These are phyloP conservation scores for Oreochromis grahami DNA, from an alignment of 2,797 vertebrate genomes.

Conservation along the genomic window DNA sequence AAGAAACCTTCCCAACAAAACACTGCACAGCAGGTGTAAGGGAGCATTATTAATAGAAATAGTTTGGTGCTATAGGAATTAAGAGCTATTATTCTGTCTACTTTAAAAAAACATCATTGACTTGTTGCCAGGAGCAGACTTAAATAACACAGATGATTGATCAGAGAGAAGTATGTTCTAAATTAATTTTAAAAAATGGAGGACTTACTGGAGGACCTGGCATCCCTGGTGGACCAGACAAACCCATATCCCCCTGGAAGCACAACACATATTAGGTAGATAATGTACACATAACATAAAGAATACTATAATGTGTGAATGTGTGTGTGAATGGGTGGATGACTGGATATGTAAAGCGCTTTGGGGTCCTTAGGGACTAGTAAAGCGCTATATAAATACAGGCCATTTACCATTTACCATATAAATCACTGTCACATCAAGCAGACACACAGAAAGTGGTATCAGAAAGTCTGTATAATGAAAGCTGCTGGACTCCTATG, in stretches of 20 bases:
- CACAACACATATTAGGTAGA: conserved; percentile 6
- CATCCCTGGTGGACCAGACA: conserved; percentile 81
- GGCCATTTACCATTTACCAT: too few species aligned
- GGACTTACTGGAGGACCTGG: conserved; percentile 80
- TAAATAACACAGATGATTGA: conserved; percentile 23
- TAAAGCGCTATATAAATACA: too few species aligned
- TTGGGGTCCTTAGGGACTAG: too few species aligned
- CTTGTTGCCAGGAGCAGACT: conserved; percentile 25
- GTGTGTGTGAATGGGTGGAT: too few species aligned
- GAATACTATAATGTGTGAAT: too few species aligned
- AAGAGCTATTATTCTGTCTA: not conserved
- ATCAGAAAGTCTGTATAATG: not conserved
- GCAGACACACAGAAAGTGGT: not conserved
- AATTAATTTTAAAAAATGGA: not conserved
- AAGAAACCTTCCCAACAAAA: not conserved
- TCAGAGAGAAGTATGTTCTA: not conserved
- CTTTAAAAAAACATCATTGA: conserved; percentile 11
- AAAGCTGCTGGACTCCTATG: not conserved
- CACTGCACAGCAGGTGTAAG: not conserved
- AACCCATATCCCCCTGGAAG: conserved; percentile 89
- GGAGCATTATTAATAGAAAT: not conserved
- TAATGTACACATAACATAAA: not conserved
- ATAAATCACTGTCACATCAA: conserved; percentile 21
- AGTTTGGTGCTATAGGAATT: not conserved
- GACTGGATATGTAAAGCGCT: too few species aligned